Conservation (phyloP, 2,888 invertebrate genomes). For the Amphipyra tragopoginis region DNA sequence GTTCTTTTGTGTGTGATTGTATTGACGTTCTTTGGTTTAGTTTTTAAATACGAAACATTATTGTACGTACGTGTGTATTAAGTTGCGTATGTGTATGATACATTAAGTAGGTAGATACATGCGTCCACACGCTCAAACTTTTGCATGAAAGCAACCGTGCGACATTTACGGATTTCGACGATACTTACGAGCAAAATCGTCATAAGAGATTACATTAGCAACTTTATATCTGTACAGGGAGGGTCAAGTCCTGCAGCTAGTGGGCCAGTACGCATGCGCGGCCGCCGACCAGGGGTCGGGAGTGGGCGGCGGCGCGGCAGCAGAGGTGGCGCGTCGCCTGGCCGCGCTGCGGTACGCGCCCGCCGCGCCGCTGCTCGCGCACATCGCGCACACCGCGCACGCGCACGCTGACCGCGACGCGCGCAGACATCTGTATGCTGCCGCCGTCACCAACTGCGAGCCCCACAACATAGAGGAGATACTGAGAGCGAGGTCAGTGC, state of each 20-base stretch:
- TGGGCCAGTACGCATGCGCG: slow-evolving; percentile 63
- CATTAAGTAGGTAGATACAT: too few species aligned
- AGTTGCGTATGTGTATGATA: too few species aligned
- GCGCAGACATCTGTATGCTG: slow-evolving; percentile 71
- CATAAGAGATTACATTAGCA: too few species aligned
- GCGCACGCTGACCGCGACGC: slow-evolving; percentile 71
- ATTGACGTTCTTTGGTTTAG: too few species aligned
- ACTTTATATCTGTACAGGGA: slow-evolving; percentile 62
- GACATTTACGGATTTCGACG: too few species aligned
- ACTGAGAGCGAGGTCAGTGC: slow-evolving; percentile 63
- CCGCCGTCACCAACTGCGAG: slow-evolving; percentile 67
- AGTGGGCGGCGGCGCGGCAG: slow-evolving; percentile 70
- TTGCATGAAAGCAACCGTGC: too few species aligned
- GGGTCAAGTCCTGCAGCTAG: slow-evolving; percentile 72
- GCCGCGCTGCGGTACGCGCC: slow-evolving; percentile 65
- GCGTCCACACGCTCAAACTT: too few species aligned
- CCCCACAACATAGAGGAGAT: slow-evolving; percentile 62
- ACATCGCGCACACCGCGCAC: slow-evolving; percentile 64
- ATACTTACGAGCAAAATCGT: too few species aligned
- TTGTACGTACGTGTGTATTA: too few species aligned
- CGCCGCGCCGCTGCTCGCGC: slow-evolving; percentile 66
- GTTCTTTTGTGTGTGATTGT: too few species aligned
- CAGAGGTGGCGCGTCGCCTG: slow-evolving; percentile 68
- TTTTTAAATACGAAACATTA: too few species aligned
- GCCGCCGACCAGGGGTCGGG: slow-evolving; percentile 70